Percentiles rank a stretch among this genome's conserved stretches.
phyloP scores from a whole-genome alignment of 2,113 vertebrate species.

The Silurus asotus region DNA sequence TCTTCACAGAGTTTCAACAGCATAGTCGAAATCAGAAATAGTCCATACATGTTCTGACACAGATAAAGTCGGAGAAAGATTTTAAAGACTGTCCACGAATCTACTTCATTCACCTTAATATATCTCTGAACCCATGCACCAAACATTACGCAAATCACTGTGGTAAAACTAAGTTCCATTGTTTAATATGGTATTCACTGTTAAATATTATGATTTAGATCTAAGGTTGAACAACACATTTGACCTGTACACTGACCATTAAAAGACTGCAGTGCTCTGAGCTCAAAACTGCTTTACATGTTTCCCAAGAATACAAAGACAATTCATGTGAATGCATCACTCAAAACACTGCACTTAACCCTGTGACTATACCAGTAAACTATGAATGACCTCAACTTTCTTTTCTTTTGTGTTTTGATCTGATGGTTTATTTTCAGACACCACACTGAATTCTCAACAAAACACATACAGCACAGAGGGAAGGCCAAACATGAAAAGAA shows the following conservation, averaged over 20 bases:
- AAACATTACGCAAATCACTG: neutral
- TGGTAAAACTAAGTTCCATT: neutral
- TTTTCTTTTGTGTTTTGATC: slow-evolving; percentile 57
- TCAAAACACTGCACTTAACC: slow-evolving; percentile 25
- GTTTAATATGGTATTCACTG: neutral
- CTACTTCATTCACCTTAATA: neutral
- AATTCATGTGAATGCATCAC: slow-evolving; percentile 56
- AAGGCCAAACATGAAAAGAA: slow-evolving; percentile 55
- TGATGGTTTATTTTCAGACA: slow-evolving; percentile 59
- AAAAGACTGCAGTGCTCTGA: neutral
- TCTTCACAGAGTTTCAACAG: slow-evolving; percentile 3
- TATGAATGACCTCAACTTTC: slow-evolving; percentile 65
- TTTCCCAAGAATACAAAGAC: slow-evolving; percentile 18
- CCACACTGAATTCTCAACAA: slow-evolving; percentile 42
- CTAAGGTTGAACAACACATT: neutral
- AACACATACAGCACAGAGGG: slow-evolving; percentile 55
- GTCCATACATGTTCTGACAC: neutral
- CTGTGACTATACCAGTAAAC: slow-evolving; percentile 60
- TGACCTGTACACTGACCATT: neutral
- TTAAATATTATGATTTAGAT: neutral
- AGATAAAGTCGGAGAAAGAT: neutral
- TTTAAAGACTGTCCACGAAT: neutral
- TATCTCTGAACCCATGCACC: neutral
- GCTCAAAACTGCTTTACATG: slow-evolving; percentile 1
- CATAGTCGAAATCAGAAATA: neutral